Evolutionary conservation across 2,797 vertebrate genomes (phyloP), one percentile per base, ranked within the genome.

Genomic region (Hydrophis major): DNA sequence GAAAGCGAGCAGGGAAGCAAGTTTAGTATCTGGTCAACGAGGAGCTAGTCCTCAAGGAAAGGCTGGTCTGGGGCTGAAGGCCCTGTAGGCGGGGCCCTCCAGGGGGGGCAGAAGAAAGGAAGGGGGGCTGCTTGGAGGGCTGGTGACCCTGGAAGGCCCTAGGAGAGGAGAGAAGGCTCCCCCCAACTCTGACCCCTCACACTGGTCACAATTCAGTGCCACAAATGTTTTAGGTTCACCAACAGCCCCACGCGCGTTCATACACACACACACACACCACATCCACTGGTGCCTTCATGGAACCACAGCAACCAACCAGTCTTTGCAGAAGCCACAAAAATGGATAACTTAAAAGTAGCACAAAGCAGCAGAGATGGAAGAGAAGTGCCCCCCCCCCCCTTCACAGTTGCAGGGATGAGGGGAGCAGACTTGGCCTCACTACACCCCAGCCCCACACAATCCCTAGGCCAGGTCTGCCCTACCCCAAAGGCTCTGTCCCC

Each of bases 1-100:
- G 98, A 98, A 97, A 98, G 97, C 97, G 98, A 98, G 98, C 97
- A 98, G 98, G 98, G 98, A 98, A 97, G 98, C 98, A 96, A 98
- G 95, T 98, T 99, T 97, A 98, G 97, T 97, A 98, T 95, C 97
- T 96, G 96, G 97, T 98, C 95, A 93, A 97, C 97, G 94, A 98
- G 95, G 96, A 98, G 96, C 96, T 98, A 97, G 90, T 98, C 98
- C 96, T 98, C 98, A 97, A 98, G 98, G 97, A 98, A 98, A 94
- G 98, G 98, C 96, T 99, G 99, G 97, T 97, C 98, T 97, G 20
- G 37, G 37, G 37, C 10, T 4, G 7, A 37, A 18, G 16, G 66
- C 18, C 37, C 42, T 42, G 37, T 22, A 1, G 8, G 74, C 10
- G 7, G 69, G 16, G 32, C 32, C 32, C 32, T 20, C 32, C 32